Evolutionary conservation across 2,888 invertebrate genomes (phyloP), one percentile per base, ranked within the genome.

Genomic region (Argynnis bischoffii): DNA sequence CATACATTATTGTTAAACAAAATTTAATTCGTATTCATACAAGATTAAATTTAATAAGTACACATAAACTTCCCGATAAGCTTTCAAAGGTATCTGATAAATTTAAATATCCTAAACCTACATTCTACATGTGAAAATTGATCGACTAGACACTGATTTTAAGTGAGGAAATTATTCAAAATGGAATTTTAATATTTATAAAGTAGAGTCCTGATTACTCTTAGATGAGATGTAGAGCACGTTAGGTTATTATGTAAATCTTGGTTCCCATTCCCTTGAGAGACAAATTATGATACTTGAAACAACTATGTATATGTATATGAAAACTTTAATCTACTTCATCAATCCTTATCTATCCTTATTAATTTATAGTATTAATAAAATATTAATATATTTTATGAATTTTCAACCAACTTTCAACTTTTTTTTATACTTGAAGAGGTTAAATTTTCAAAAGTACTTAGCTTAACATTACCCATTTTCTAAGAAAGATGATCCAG

Each of bases 181-280:
- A 77, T 74, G 71, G 75, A 64, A 54, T 75, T 76, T 79, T 85
- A 82, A 73, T 31, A 18, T 51, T 67, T 69, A 59, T 64, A 76
- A 69, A 76, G 78, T 83, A 87, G 73, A 82, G 84, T 80, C 76
- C 69, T 79, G 79, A 82, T 84, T 73, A 72, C 74, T 57, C 66
- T 75, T 72, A 74, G 69, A 67, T 69, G 71, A 75, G 75, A 78
- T 79, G 75, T 77, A 75, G 81, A 81, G 82, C 78, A 83, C 84
- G 85, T 82, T 84, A 73, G 76, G 87, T 87, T 88, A 90, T 88
- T 89, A 90, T 91, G 90, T 86, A 90, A 90, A 91, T 90, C 85
- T 84, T 86, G 85, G 85, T 87, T 87, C 81, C 84, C 83, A 83
- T 83, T 84, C 82, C 82, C 86, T 85, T 84, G 83, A 84, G 83